Percentiles rank a stretch among this genome's conserved stretches.
Evolutionary conservation across 2,797 vertebrate species (phyloP).

Genomic region (Ficedula albicollis): DNA sequence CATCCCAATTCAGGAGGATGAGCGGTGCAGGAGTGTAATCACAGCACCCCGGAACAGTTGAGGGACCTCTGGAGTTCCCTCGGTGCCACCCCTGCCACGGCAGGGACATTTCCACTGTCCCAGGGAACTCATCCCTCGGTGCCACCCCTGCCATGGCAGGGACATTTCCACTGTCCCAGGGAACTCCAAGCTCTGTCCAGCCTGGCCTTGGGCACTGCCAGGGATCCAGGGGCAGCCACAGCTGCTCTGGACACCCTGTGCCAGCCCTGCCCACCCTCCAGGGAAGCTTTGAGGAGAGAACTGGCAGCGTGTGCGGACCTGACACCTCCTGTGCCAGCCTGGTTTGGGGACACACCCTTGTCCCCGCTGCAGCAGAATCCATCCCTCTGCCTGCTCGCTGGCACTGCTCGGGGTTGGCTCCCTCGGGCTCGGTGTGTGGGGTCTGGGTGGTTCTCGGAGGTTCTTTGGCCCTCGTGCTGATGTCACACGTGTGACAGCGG

Average conservation of each 20-base stretch:
- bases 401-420: fast-evolving
- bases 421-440: background rate
- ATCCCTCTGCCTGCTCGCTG: background rate
- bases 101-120: background rate
- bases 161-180: background rate
- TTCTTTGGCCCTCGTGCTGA: fast-evolving
- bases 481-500: background rate
- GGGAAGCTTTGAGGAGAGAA: background rate
- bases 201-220: background rate
- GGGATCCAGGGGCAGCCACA: too few species aligned
- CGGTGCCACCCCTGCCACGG: background rate
- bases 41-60: background rate
- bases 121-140: too few species aligned
- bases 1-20: background rate
- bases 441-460: fast-evolving
- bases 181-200: fast-evolving
- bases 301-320: fast-evolving
- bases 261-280: background rate
- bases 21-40: fast-evolving
- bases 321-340: background rate
- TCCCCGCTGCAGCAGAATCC: background rate
- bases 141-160: background rate
- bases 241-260: too few species aligned
- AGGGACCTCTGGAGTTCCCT: background rate
- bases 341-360: fast-evolving